Evolutionary conservation across 2,113 vertebrate species (phyloP).

Genomic region (Actenoides hombroni): DNA sequence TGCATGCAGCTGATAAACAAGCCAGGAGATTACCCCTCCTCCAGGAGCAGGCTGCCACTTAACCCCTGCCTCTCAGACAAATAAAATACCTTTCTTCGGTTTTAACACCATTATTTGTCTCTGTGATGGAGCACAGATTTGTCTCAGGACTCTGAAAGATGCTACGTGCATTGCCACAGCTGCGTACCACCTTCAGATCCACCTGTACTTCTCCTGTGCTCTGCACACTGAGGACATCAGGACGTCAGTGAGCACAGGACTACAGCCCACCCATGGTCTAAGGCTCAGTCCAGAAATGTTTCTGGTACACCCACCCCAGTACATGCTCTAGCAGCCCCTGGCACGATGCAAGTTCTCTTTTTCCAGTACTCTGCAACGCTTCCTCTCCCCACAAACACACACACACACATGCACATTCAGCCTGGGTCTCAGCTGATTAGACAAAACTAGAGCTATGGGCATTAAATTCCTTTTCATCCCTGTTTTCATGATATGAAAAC

Average conservation of each 20-base stretch:
- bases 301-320: neutral
- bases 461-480: constrained; percentile 19
- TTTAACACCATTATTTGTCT: neutral
- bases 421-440: neutral
- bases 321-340: neutral
- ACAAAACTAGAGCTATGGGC: constrained; percentile 27
- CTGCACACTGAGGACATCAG: neutral
- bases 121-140: neutral
- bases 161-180: fast-evolving
- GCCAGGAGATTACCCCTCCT: neutral
- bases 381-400: neutral
- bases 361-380: neutral
- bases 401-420: neutral
- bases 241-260: neutral
- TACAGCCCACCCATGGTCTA: neutral
- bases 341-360: neutral
- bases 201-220: neutral
- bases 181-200: neutral
- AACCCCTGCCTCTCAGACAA: neutral
- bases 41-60: neutral
- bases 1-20: neutral
- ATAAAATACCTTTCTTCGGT: neutral
- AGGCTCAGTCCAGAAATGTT: neutral
- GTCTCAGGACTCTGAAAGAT: neutral
- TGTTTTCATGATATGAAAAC: neutral